Base-by-base conservation (phyloP, 2,888 invertebrate species). In the Sinotaia quadrata region DNA sequence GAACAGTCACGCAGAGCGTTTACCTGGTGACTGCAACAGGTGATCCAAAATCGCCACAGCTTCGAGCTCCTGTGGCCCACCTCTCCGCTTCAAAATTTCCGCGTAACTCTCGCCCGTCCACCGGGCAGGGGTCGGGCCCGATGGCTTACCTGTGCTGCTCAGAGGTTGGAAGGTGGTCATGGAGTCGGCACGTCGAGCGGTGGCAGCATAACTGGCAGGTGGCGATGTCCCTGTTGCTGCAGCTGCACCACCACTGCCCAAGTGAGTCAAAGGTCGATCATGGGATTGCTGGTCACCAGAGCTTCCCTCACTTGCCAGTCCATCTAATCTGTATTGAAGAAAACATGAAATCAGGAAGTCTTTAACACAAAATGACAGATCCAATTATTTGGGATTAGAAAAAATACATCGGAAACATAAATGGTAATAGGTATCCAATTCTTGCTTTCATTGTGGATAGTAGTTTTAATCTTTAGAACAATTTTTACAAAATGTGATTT, bases 251-350 rank as follows among this genome's bases (percentile, higher is more conserved):
- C 65, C 75, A 49, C 72, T 77, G 21, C 76, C 67, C 8, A 77
- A 71, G 47, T 81, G 80, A 37, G 81, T 75, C 37, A 84, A 73
- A 33, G 83, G 82, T 75, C 81, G 77, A 67, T 85, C 85, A 57
- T 72, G 69, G 10, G 76, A 60, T 7, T 75, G 62, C 10, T 78
- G 76, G 37, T 81, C 79, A 37, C 78, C 76, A 49, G 78, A 74
- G 15, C 78, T 71, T 24, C 75, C 60, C 49, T 81, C 82, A 41
- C 77, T 75, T 37, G 72, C 71, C 54, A 76, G 75, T 36, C 85
- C 84, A 75, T 83, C 83, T 69, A 85, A 73, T 67, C 85, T 85
- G 77, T 24, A 71, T 67, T 34, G 58, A 15, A 69, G 18, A 8
- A 56, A 36, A 21, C n/a, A n/a, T n/a, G n/a, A n/a, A n/a, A n/a